A percentile compares a stretch with the other conserved stretches of the same genome.
phyloP scores from a whole-genome alignment of 2,888 invertebrate species.

The Maniola hyperantus region DNA sequence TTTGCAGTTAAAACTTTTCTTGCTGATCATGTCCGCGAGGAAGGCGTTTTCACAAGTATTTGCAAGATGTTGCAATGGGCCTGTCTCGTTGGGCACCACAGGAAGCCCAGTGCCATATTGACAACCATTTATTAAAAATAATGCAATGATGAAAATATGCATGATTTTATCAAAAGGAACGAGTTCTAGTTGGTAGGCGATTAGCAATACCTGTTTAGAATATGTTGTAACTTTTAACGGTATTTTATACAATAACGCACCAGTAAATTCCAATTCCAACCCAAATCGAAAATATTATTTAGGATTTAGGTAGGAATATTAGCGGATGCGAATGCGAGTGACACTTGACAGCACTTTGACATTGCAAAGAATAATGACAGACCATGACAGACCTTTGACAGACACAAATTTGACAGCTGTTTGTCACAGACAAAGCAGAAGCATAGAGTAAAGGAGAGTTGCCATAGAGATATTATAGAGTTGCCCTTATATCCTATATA shows the following conservation, averaged over 20 bases:
- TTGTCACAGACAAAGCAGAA: no score
- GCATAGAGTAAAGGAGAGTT: no score
- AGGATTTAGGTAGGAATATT: neutral
- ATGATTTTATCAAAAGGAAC: conserved; percentile 43
- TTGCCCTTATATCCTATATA: no score
- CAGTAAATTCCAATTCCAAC: neutral
- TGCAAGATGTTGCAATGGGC: conserved; percentile 49
- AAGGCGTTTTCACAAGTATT: conserved; percentile 57
- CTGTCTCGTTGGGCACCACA: conserved; percentile 42
- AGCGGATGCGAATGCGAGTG: no score
- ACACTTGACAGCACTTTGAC: no score
- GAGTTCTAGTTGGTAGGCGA: neutral
- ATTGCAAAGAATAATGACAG: no score
- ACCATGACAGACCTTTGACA: no score
- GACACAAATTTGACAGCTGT: no score
- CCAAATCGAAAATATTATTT: conserved; percentile 13
- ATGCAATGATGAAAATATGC: conserved; percentile 57
- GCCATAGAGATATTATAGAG: no score
- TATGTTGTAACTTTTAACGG: conserved; percentile 8
- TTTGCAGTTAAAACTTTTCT: conserved; percentile 53
- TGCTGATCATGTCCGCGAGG: conserved; percentile 53
- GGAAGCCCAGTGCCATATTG: conserved; percentile 58
- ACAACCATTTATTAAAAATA: conserved; percentile 60
- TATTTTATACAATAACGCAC: conserved; percentile 1
- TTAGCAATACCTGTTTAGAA: conserved; percentile 1